These are phyloP conservation scores for Rhimphoctona megacephalus DNA, from an alignment of 2,888 invertebrate genomes.

Conservation along the genomic window DNA sequence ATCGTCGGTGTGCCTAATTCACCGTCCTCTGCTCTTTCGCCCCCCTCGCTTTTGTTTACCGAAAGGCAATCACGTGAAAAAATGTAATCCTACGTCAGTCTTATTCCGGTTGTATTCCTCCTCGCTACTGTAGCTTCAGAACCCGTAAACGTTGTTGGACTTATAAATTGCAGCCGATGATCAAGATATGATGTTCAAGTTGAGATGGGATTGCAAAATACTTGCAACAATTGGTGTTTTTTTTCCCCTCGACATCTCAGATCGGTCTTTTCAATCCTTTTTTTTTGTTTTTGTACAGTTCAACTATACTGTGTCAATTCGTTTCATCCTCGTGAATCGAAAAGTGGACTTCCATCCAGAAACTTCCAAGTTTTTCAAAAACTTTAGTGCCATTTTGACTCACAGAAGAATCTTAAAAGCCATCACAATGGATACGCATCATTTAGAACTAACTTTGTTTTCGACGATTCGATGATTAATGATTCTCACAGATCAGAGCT, in stretches of 20 bases:
- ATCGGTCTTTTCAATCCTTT: background rate
- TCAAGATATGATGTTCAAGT: background rate
- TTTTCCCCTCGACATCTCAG: background rate
- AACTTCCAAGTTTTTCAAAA: background rate
- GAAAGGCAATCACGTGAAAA: conserved; percentile 73
- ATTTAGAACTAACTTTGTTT: conserved; percentile 16
- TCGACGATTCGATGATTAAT: conserved; percentile 10
- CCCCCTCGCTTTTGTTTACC: conserved; percentile 74
- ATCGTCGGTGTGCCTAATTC: conserved; percentile 54
- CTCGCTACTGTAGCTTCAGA: conserved; percentile 14
- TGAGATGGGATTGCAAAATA: background rate
- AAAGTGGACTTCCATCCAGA: background rate
- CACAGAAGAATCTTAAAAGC: background rate
- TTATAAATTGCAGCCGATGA: conserved; percentile 8
- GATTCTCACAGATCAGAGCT: conserved; percentile 11
- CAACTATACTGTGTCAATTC: background rate
- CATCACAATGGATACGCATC: background rate
- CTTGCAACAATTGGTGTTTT: background rate
- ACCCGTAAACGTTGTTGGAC: background rate
- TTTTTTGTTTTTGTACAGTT: background rate
- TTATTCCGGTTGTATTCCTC: conserved; percentile 43
- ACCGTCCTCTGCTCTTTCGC: conserved; percentile 22
- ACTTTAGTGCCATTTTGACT: background rate
- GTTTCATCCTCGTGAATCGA: background rate
- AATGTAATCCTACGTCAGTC: conserved; percentile 67